Base-by-base conservation (phyloP, 2,888 invertebrate species). In the Acleris cristana region DNA sequence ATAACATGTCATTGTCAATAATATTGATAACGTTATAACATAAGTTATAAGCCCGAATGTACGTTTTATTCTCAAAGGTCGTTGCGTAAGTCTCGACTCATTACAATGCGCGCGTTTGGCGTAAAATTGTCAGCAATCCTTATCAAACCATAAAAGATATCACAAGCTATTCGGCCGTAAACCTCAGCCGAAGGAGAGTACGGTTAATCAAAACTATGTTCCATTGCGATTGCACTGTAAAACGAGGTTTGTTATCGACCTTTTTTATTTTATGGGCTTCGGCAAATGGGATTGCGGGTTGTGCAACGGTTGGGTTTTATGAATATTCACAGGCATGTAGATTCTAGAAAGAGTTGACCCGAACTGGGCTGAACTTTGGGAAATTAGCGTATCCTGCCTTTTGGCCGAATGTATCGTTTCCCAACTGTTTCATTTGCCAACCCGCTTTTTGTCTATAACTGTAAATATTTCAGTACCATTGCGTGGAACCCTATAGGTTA, bases 81-180 rank as follows among this genome's bases (percentile, higher is more conserved):
- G 49, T 60, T 56, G 61, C 51, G 48, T 45, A 58, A 62, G 45
- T 21, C 23, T 34, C 61, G 52, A 58, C 79, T 81, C 81, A 80
- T 82, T 81, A 83, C 79, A 81, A 76, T 68, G 69, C 79, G 72
- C 74, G 80, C 80, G 79, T 77, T 87, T 74, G 76, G 88, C 90
- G 89, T 84, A 86, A 90, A 91, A 91, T 91, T 90, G 83, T 87
- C 78, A 79, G 71, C 65, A 72, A 44, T 65, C 68, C 85, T 90
- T 90, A 90, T 90, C 90, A 76, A 49, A 74, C 79, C 73, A 84
- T 88, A 86, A 88, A 87, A 82, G 77, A 78, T 79, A 79, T 78
- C 79, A 77, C 56, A 48, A 40, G 44, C 34, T 19, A 6, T n/a
- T 23, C 30, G n/a, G 66, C 66, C 44, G 57, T 66, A 66, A 66